These are phyloP conservation scores for Tetramorium simillimum DNA, from an alignment of 1,140 invertebrate genomes.

Conservation along the genomic window DNA sequence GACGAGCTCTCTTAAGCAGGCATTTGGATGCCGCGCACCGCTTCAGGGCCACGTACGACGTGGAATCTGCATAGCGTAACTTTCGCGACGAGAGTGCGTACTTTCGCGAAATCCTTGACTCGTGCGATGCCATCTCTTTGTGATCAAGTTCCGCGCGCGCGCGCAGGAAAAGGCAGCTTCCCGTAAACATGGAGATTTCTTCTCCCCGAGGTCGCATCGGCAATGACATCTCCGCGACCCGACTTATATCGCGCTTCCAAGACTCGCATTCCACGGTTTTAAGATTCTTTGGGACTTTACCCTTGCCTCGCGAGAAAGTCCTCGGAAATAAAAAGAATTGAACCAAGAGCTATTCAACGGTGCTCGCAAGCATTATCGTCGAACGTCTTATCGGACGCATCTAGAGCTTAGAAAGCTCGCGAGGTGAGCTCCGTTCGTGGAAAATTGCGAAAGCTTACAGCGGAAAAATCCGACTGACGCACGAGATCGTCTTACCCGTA, in stretches of 20 bases:
- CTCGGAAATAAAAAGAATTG: not conserved
- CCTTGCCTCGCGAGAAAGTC: not conserved
- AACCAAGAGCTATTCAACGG: not conserved
- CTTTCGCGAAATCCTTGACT: conserved; percentile 44
- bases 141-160: conserved; percentile 30
- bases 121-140: conserved; percentile 25
- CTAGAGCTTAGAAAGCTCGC: not conserved
- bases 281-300: not conserved
- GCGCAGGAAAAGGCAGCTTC: not conserved
- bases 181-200: conserved; percentile 30
- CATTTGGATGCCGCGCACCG: conserved; percentile 68
- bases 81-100: conserved; percentile 35
- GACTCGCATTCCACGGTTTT: not conserved
- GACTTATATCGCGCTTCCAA: conserved; percentile 2
- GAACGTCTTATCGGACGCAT: not conserved
- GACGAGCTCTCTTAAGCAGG: conserved; percentile 68
- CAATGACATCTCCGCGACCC: conserved; percentile 18
- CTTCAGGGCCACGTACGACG: conserved; percentile 37
- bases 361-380: not conserved
- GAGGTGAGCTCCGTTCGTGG: not conserved
- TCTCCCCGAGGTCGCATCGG: conserved; percentile 19
- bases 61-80: conserved; percentile 55
- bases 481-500: not conserved
- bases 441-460: not conserved
- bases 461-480: not conserved